Conservation (phyloP, 2,888 invertebrate species). For the Apotomis capreana region DNA sequence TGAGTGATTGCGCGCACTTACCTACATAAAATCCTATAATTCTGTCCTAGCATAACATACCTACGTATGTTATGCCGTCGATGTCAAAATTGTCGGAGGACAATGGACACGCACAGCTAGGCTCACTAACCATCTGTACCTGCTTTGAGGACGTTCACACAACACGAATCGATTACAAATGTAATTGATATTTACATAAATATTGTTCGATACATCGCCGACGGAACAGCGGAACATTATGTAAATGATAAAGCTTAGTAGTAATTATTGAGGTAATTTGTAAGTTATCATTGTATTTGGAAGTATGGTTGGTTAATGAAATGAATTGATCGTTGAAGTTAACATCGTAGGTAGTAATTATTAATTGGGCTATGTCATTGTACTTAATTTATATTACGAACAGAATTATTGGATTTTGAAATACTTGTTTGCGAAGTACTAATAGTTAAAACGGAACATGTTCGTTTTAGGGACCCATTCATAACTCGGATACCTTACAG, state of each 20-base stretch:
- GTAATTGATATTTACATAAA: conserved; percentile 60
- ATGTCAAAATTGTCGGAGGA: conserved; percentile 3
- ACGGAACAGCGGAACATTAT: conserved; percentile 13
- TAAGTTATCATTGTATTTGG: conserved; percentile 30
- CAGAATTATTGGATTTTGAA: too few species aligned
- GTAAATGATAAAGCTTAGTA: conserved; percentile 28
- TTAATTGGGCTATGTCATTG: too few species aligned
- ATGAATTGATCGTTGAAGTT: neutral
- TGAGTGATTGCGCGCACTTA: too few species aligned
- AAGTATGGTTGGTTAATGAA: conserved; percentile 3
- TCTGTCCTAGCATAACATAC: too few species aligned
- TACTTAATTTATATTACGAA: too few species aligned
- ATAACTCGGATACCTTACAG: too few species aligned
- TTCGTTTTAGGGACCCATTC: too few species aligned
- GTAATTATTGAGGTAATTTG: conserved; percentile 23
- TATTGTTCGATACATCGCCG: conserved; percentile 56
- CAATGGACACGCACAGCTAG: conserved; percentile 45
- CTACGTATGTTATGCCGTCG: neutral
- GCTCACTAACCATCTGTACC: conserved; percentile 56
- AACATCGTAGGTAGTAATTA: neutral
- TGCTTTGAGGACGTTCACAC: conserved; percentile 66
- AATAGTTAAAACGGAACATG: too few species aligned
- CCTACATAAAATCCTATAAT: too few species aligned
- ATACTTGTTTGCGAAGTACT: too few species aligned
- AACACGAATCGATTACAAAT: conserved; percentile 51